Percentiles rank a stretch among this genome's conserved stretches.
phyloP scores from a whole-genome alignment of 1,140 invertebrate species.

The Ostrea denselamellosa region DNA sequence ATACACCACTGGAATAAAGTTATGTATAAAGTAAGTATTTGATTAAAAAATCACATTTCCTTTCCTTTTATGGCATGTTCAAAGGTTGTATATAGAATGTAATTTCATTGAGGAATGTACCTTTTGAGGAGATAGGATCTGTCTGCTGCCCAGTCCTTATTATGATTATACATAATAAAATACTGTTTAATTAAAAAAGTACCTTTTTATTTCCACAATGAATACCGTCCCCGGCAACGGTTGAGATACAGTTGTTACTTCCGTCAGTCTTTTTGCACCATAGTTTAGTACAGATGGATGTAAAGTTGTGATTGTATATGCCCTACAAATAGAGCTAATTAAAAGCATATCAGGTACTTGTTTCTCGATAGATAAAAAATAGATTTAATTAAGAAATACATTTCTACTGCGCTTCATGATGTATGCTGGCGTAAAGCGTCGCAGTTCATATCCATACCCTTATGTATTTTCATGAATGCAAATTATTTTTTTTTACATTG shows the following conservation, averaged over 20 bases:
- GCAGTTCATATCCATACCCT: too few relatives aligned
- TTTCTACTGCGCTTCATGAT: too few relatives aligned
- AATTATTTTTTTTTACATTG: too few relatives aligned
- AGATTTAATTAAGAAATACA: too few relatives aligned
- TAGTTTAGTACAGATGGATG: not conserved
- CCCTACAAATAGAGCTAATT: not conserved
- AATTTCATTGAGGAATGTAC: too few relatives aligned
- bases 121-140: too few relatives aligned
- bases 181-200: too few relatives aligned
- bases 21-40: not conserved
- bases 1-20: not conserved
- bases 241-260: not conserved
- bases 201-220: slow-evolving; percentile 32
- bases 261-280: slow-evolving; percentile 18
- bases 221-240: not conserved
- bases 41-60: not conserved
- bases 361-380: too few relatives aligned
- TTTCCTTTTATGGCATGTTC: not conserved
- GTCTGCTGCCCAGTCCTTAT: too few relatives aligned
- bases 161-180: too few relatives aligned
- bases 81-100: not conserved
- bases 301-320: not conserved
- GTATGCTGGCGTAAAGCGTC: too few relatives aligned
- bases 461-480: too few relatives aligned
- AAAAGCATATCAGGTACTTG: not conserved